These are phyloP conservation scores for Corydoras maculifer DNA, from an alignment of 2,113 vertebrate genomes.

Conservation along the genomic window DNA sequence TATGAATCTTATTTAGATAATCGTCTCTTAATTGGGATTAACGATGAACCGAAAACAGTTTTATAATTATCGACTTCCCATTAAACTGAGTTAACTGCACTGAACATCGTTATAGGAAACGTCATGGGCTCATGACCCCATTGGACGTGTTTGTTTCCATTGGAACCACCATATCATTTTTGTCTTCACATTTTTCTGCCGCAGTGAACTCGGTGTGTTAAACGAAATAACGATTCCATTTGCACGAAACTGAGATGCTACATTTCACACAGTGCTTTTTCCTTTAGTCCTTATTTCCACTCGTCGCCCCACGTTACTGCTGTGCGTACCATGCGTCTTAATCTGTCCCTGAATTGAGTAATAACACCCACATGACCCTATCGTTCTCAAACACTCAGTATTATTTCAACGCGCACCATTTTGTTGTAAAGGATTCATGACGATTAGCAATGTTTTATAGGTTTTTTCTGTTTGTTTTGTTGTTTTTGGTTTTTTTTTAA, in stretches of 20 bases:
- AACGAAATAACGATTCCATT: background rate
- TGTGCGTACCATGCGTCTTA: too few species aligned
- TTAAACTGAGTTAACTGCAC: background rate
- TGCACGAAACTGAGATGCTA: too few species aligned
- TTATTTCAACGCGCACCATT: background rate
- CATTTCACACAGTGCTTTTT: too few species aligned
- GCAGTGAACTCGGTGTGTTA: background rate
- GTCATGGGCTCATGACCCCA: background rate
- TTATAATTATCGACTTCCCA: background rate
- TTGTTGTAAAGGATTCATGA: background rate
- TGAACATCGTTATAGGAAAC: background rate
- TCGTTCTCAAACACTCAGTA: slow-evolving; percentile 13
- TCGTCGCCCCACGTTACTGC: too few species aligned
- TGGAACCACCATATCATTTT: background rate
- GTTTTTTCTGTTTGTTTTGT: too few species aligned
- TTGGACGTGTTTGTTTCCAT: background rate
- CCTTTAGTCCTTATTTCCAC: too few species aligned
- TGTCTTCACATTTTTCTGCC: background rate
- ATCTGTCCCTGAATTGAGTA: background rate
- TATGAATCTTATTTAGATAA: too few species aligned
- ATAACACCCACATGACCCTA: background rate
- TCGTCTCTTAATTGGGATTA: background rate
- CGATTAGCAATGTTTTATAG: too few species aligned
- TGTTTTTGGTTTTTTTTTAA: too few species aligned
- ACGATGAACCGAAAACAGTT: background rate